Evolutionary conservation across 2,113 vertebrate genomes (phyloP).

Genomic region (Sus scrofa): T2T-Sscrofa CM000819.6:84279501-84280000

Average conservation of each 20-base stretch:
- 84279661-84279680: constrained; percentile 89
- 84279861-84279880: neutral
- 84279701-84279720: constrained; percentile 94
- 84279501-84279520: neutral
- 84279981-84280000: neutral
- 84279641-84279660: constrained; percentile 51
- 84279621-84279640: constrained; percentile 55
- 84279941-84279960: neutral
- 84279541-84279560: neutral
- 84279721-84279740: constrained; percentile 99
- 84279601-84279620: constrained; percentile 74
- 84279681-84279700: constrained; percentile 95
- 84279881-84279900: neutral
- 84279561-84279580: neutral
- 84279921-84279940: constrained; percentile 5
- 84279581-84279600: neutral
- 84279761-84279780: constrained; percentile 99
- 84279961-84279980: neutral
- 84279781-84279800: constrained; percentile 99
- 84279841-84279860: constrained; percentile 66
- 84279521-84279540: neutral
- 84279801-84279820: constrained; percentile 99
- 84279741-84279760: constrained; percentile 98
- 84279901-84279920: constrained; percentile 37
- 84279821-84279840: constrained; percentile 86